Conservation (phyloP, 2,888 invertebrate species). For the Doris montereyensis region DNA sequence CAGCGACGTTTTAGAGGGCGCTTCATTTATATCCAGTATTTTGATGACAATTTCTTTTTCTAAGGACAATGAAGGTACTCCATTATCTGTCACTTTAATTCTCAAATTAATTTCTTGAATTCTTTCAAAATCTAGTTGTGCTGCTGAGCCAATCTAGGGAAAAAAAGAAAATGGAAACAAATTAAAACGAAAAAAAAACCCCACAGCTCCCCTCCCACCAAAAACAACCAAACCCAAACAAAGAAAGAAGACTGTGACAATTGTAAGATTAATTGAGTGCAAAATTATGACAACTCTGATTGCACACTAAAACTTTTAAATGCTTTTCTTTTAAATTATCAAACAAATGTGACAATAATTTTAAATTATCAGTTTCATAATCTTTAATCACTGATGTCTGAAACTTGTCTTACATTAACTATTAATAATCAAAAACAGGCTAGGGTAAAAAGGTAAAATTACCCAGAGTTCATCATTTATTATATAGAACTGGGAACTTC, state of each 20-base stretch:
- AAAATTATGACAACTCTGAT: too few species aligned
- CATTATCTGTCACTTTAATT: slow-evolving; percentile 50
- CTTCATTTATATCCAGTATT: slow-evolving; percentile 52
- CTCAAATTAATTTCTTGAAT: slow-evolving; percentile 33
- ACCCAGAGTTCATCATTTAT: slow-evolving; percentile 47
- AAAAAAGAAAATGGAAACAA: background rate
- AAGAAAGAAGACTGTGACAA: too few species aligned
- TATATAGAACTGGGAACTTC: slow-evolving; percentile 46
- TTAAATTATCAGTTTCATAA: too few species aligned
- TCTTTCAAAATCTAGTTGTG: slow-evolving; percentile 49
- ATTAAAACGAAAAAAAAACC: background rate
- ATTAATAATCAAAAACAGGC: background rate
- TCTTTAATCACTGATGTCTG: too few species aligned
- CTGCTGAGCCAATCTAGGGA: slow-evolving; percentile 48
- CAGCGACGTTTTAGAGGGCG: slow-evolving; percentile 44
- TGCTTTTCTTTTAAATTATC: too few species aligned
- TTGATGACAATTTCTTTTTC: slow-evolving; percentile 46
- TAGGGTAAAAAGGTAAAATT: background rate
- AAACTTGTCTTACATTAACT: too few species aligned
- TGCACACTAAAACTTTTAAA: too few species aligned
- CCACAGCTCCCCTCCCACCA: too few species aligned
- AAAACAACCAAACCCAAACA: background rate
- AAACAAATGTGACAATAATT: too few species aligned
- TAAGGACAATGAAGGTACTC: slow-evolving; percentile 45
- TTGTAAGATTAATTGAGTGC: too few species aligned